Percentiles rank a stretch among this genome's conserved stretches.
phyloP scores from a whole-genome alignment of 2,888 invertebrate genomes.

The Halocaridina rubra region DNA sequence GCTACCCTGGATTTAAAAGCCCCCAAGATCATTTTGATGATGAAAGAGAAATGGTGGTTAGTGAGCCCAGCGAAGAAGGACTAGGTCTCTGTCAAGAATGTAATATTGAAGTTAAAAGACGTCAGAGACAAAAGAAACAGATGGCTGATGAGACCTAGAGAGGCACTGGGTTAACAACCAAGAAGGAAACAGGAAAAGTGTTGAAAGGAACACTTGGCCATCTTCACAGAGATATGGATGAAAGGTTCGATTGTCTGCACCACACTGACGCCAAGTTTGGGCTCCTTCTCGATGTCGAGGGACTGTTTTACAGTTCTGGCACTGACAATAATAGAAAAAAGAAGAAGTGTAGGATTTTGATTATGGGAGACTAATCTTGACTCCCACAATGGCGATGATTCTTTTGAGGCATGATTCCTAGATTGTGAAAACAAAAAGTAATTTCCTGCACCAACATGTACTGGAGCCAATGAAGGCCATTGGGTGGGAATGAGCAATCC shows the following conservation, averaged over 20 bases:
- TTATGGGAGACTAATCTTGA: too few species aligned
- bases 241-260: neutral
- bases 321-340: neutral
- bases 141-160: too few species aligned
- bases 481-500: too few species aligned
- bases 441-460: too few species aligned
- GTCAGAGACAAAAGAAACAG: too few species aligned
- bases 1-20: constrained; percentile 7
- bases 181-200: too few species aligned
- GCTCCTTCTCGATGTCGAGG: neutral
- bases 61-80: neutral
- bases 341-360: neutral
- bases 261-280: neutral
- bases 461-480: too few species aligned
- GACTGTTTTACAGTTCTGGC: neutral
- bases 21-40: neutral
- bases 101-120: neutral
- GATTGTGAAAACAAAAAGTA: too few species aligned
- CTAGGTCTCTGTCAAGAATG: neutral
- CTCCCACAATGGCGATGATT: too few species aligned
- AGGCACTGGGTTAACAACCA: too few species aligned
- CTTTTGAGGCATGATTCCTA: too few species aligned
- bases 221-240: constrained; percentile 1
- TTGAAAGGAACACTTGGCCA: neutral
- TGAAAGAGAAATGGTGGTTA: neutral